Evolutionary conservation across 1,140 invertebrate genomes (phyloP), one percentile per base, ranked within the genome.

Genomic region (Aphelinus certus): DNA sequence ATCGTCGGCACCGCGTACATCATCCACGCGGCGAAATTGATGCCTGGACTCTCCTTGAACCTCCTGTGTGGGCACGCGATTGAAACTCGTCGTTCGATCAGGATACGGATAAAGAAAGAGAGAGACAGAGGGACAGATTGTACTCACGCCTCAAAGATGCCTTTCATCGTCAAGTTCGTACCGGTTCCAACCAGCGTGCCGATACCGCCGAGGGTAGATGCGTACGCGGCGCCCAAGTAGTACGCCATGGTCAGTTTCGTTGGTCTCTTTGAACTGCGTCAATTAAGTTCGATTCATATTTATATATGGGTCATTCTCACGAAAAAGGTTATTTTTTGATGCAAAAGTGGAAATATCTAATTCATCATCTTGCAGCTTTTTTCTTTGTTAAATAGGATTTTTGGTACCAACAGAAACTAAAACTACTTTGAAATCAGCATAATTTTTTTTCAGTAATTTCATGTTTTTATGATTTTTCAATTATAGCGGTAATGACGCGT

Each of bases 171-270:
- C 55, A 94, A 84, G 84, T 95, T 95, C 3, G 92, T 92, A 3
- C 89, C 90, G 46, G 91, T 92, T 56, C 93, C 94, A 9, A 92
- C 93, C 49, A 94, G 81, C 7, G 92, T 93, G 1, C 91, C 92
- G n/a, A 92, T 92, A 1, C 93, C 94, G 7, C 94, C 93, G 42
- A 91, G 76, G 82, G 83, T 86, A 7, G 92, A 91, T 2, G 91
- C 88, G 78, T 93, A 94, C 4, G 91, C 91, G 5, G 93, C 90
- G 47, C 88, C 87, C 10, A 94, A 84, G 73, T 91, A 89, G 75
- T 89, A 89, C 7, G 85, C 83, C 81, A 89, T 86, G 0, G 88
- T 88, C 42, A 81, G 81, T n/a, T 85, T 81, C 3, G 87, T 87
- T 3, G 88, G 86, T 62, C 65, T 83, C 75, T 86, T 86, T 0